These are phyloP conservation scores for Benthosema pterotum DNA, from an alignment of 2,797 vertebrate genomes.

Conservation along the genomic window DNA sequence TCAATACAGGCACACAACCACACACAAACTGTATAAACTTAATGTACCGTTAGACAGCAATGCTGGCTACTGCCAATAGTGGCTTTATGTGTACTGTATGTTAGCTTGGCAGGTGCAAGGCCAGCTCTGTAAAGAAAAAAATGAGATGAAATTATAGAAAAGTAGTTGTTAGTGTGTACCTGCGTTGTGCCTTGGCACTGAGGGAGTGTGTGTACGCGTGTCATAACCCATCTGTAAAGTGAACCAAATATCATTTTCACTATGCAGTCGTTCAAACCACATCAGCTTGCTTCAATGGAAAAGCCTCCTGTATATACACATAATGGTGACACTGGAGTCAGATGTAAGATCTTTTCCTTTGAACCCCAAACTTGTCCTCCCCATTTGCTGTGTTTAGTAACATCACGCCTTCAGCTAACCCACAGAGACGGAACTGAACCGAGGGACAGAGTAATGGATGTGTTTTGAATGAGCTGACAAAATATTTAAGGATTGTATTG, in stretches of 20 bases:
- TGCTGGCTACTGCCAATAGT: constrained; percentile 52
- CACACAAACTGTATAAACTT: constrained; percentile 58
- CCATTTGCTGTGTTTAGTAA: constrained; percentile 23
- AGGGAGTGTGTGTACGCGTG: constrained; percentile 35
- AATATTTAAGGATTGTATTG: constrained; percentile 82
- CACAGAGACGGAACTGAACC: constrained; percentile 22
- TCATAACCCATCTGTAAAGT: constrained; percentile 75
- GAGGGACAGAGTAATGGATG: constrained; percentile 46
- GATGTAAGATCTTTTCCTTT: constrained; percentile 40
- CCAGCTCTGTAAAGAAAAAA: constrained; percentile 5
- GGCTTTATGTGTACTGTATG: constrained; percentile 68
- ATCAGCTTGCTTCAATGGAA: constrained; percentile 63
- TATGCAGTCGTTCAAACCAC: constrained; percentile 82
- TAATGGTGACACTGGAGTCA: constrained; percentile 49
- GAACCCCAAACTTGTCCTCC: constrained; percentile 10
- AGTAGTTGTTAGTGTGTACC: constrained; percentile 28
- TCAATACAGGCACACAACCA: constrained; percentile 16
- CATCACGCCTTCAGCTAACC: constrained; percentile 55
- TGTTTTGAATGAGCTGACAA: constrained; percentile 77
- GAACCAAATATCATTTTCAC: constrained; percentile 85
- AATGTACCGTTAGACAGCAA: constrained; percentile 38
- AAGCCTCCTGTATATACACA: constrained; percentile 65
- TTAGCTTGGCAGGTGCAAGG: constrained; percentile 47
- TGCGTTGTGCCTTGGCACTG: constrained; percentile 50
- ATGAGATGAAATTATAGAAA: constrained; percentile 13